Percentiles rank a stretch among this genome's conserved stretches.
phyloP scores from a whole-genome alignment of 2,113 vertebrate species.

The Sylvietta virens region DNA sequence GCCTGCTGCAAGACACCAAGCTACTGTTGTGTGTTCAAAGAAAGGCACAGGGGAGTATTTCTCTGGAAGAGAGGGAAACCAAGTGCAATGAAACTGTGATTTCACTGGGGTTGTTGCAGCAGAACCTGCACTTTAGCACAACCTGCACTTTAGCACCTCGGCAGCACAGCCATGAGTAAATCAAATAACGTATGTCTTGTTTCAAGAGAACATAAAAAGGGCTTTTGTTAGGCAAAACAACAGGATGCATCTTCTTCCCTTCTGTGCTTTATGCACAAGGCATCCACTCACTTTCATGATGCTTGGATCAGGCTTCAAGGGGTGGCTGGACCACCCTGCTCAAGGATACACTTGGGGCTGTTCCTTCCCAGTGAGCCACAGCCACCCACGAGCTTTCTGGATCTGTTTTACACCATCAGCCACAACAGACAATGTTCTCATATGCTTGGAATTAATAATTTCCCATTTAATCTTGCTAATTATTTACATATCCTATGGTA shows the following conservation, averaged over 20 bases:
- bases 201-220: neutral
- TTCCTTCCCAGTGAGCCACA: neutral
- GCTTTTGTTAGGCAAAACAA: neutral
- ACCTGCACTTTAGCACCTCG: neutral
- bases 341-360: neutral
- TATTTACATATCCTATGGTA: neutral
- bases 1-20: accelerated
- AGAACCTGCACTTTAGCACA: neutral
- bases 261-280: neutral
- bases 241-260: neutral
- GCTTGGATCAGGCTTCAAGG: neutral
- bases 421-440: neutral
- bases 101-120: neutral
- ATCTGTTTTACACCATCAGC: neutral
- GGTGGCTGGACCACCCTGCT: neutral
- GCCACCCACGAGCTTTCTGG: accelerated
- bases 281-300: accelerated
- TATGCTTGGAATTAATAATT: neutral
- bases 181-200: neutral
- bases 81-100: neutral
- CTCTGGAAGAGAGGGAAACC: neutral
- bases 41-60: neutral
- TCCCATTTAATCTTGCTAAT: neutral
- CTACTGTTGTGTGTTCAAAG: neutral
- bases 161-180: neutral